Evolutionary conservation across 2,888 invertebrate species (phyloP).

Genomic region (Criorhina ranunculi): DNA sequence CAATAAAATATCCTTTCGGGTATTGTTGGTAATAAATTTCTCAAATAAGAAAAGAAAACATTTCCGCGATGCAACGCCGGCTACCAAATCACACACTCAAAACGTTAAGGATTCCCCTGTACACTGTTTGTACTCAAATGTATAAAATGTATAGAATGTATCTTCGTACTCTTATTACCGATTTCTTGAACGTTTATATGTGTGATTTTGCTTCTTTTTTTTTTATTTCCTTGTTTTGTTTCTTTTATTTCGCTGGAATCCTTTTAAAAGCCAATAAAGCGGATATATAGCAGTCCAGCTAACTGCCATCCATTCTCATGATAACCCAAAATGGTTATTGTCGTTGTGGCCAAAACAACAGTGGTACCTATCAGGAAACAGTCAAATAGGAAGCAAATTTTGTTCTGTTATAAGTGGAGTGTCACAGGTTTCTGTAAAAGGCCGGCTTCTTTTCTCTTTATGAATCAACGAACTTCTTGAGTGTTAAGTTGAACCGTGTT

Average conservation of each 20-base stretch:
- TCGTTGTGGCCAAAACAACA: neutral
- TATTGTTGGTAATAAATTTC: slow-evolving; percentile 67
- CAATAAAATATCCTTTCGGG: slow-evolving; percentile 80
- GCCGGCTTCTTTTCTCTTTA: too few relatives aligned
- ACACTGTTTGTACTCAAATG: neutral
- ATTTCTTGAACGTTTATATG: slow-evolving; percentile 37
- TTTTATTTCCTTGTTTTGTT: slow-evolving; percentile 4
- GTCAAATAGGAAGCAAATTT: too few relatives aligned
- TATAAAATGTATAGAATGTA: slow-evolving; percentile 31
- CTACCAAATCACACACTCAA: neutral
- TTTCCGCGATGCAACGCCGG: slow-evolving; percentile 41
- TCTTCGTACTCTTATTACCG: slow-evolving; percentile 34
- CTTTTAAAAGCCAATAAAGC: slow-evolving; percentile 56
- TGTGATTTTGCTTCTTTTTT: slow-evolving; percentile 25
- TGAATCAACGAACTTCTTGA: too few relatives aligned
- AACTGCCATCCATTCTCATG: slow-evolving; percentile 10
- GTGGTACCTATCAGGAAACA: slow-evolving; percentile 5
- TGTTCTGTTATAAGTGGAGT: too few relatives aligned
- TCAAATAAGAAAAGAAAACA: slow-evolving; percentile 4
- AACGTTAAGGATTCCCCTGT: neutral
- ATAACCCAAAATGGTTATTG: slow-evolving; percentile 11
- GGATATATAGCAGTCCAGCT: slow-evolving; percentile 41
- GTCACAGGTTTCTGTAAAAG: too few relatives aligned
- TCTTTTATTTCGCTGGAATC: slow-evolving; percentile 45
- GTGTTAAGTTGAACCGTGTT: too few relatives aligned